A percentile compares a stretch with the other conserved stretches of the same genome.
Evolutionary conservation across 2,888 invertebrate genomes (phyloP).

Genomic region (Atherix ibis): DNA sequence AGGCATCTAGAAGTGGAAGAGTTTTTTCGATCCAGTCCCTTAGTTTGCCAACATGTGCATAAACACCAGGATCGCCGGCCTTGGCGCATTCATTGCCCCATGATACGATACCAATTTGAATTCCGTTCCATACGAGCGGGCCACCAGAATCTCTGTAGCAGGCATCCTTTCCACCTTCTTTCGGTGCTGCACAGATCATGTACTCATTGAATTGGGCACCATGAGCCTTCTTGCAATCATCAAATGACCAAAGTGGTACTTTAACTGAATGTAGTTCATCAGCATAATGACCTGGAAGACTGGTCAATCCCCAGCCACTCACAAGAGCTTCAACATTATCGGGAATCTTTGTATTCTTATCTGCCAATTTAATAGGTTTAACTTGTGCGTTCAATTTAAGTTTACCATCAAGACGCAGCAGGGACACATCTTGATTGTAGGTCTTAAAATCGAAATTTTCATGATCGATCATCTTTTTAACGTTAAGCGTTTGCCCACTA

Average conservation of each 20-base stretch:
- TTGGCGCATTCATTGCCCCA: neutral
- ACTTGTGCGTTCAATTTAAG: too few species aligned
- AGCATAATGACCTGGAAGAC: neutral
- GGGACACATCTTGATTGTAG: too few species aligned
- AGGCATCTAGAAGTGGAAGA: too few species aligned
- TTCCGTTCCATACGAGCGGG: constrained; percentile 1
- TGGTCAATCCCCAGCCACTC: neutral
- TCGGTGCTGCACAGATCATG: neutral
- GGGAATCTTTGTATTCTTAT: neutral
- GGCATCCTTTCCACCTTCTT: neutral
- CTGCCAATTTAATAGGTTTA: neutral
- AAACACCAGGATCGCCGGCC: neutral
- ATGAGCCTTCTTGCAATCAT: neutral
- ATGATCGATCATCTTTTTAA: too few species aligned
- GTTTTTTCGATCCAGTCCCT: neutral
- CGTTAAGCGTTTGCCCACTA: too few species aligned
- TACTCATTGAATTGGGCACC: neutral
- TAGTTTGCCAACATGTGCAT: neutral
- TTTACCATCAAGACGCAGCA: too few species aligned
- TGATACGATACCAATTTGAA: neutral
- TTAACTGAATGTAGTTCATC: neutral
- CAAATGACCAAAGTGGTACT: neutral
- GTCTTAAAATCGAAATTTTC: too few species aligned
- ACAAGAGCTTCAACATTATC: neutral
- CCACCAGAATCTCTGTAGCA: constrained; percentile 1